A percentile compares a stretch with the other conserved stretches of the same genome.
phyloP scores from a whole-genome alignment of 2,113 vertebrate genomes.

The Chunga burmeisteri region DNA sequence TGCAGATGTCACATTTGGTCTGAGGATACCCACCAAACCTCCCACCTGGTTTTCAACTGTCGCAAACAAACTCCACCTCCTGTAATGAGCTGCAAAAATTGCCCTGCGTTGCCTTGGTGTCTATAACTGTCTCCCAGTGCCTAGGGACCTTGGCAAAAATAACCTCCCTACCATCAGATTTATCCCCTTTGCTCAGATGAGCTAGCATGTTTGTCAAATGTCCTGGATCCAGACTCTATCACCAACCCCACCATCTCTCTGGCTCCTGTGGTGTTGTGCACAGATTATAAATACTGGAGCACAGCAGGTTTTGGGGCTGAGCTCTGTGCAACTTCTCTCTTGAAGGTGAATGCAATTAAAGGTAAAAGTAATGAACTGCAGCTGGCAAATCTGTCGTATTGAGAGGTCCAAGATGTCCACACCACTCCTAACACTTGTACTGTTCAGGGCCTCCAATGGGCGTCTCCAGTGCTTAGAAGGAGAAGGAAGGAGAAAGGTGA shows the following conservation, averaged over 20 bases:
- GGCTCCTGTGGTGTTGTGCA: neutral
- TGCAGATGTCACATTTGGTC: neutral
- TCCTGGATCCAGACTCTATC: neutral
- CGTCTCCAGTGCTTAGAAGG: neutral
- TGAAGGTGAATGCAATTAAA: neutral
- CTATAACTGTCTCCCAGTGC: neutral
- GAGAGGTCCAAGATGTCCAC: neutral
- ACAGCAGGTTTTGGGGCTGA: neutral
- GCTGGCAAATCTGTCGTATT: neutral
- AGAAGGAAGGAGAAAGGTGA: neutral
- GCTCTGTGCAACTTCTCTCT: neutral
- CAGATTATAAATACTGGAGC: neutral
- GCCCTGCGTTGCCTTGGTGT: neutral
- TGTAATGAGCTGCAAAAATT: neutral
- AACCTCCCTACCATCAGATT: neutral
- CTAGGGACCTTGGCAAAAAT: neutral
- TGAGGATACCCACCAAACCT: neutral
- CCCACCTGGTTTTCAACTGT: neutral
- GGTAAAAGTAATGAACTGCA: neutral
- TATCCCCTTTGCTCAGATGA: neutral
- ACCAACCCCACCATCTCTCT: neutral
- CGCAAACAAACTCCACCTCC: neutral
- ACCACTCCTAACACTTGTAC: neutral
- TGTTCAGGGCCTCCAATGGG: neutral
- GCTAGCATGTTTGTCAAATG: neutral